Base-by-base conservation (phyloP, 2,888 invertebrate species). In the Calameuta pallipes region DNA sequence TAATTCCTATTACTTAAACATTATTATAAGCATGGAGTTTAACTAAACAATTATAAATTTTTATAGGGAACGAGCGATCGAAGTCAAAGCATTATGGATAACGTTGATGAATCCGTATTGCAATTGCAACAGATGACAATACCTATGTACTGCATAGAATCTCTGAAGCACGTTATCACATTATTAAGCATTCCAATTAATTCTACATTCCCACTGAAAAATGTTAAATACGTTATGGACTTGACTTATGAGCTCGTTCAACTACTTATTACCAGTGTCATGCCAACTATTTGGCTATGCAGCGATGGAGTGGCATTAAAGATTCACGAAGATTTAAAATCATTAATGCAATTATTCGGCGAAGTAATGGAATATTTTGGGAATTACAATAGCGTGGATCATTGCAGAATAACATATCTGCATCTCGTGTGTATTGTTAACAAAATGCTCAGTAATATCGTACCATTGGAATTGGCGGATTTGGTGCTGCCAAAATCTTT, bases 221-320 rank as follows among this genome's bases (percentile, higher is more conserved):
- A 86, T 75, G 81, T 86, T 0, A 90, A 87, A 78, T 84, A 86
- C 12, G 80, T 90, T 11, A 85, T 85, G 34, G 89, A 90, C 74
- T 76, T 90, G 37, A 80, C 83, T 0, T 85, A 86, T 30, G 90
- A 93, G 81, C 88, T 94, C 1, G 88, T 93, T 3, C 90, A 92
- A 74, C 90, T 95, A 77, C 87, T 95, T 76, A 88, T 92, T 34
- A 91, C 93, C 68, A 94, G 94, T 85, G 90, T 95, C 0, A 92
- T 90, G 85, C 93, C 93, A 33, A 88, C 90, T 69, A 93, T 95
- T 81, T 95, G 95, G 95, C 89, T 91, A 15, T 87, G 87, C 34
- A 83, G 82, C 11, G 88, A 91, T 36, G 81, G 77, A 11, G 77
- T 86, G 31, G 87, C 89, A 6, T 77, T 86, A 4, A 88, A 86